A percentile compares a stretch with the other conserved stretches of the same genome.
These are phyloP conservation scores for Zosterops hypoxanthus DNA, from an alignment of 2,113 vertebrate genomes.

Conservation along the genomic window DNA sequence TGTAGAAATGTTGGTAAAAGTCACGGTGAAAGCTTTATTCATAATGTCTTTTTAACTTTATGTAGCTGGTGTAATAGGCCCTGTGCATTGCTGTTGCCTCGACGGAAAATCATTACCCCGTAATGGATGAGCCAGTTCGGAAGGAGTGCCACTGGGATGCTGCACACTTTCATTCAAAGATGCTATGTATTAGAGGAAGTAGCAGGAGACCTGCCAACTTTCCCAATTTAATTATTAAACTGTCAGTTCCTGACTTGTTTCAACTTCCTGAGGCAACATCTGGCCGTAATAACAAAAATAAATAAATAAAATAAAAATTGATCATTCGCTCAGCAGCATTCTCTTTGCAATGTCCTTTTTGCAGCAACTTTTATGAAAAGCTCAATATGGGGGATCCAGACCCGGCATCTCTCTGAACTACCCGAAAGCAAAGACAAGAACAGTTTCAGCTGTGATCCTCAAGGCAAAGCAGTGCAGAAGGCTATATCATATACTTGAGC, in stretches of 20 bases:
- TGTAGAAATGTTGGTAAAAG: constrained; percentile 72
- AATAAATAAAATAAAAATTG: constrained; percentile 64
- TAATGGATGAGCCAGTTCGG: constrained; percentile 74
- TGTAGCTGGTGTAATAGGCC: constrained; percentile 75
- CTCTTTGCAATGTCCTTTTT: not conserved
- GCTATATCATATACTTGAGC: not conserved
- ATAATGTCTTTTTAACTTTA: constrained; percentile 80
- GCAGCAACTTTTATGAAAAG: constrained; percentile 8
- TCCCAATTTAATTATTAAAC: constrained; percentile 70
- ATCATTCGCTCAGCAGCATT: constrained; percentile 28
- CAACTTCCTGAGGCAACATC: constrained; percentile 72
- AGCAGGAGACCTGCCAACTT: constrained; percentile 65
- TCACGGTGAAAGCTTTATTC: constrained; percentile 53
- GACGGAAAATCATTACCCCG: constrained; percentile 76
- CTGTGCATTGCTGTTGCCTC: constrained; percentile 64
- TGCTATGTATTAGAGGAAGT: constrained; percentile 39
- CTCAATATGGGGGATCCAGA: not conserved
- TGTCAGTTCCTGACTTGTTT: constrained; percentile 63
- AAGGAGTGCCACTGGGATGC: constrained; percentile 68
- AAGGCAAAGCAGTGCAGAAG: not conserved
- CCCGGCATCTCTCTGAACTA: not conserved
- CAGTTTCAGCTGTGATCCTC: not conserved
- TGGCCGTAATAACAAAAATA: constrained; percentile 65
- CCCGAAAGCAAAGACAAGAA: not conserved
- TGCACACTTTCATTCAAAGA: constrained; percentile 69